Evolutionary conservation across 2,113 vertebrate species (phyloP).

Genomic region (Mormyrus iriodes): DNA sequence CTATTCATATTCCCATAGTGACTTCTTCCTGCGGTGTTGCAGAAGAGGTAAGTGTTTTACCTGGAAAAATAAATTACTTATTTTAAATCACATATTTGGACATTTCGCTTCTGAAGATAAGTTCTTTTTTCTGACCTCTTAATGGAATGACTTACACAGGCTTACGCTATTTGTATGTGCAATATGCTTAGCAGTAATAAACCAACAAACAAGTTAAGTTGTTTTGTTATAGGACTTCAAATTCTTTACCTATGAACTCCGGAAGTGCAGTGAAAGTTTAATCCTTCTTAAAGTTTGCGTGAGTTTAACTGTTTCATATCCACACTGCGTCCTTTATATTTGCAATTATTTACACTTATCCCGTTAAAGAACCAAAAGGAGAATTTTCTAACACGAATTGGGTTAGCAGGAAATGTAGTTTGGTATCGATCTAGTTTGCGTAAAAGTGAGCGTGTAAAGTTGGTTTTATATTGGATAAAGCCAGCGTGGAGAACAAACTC

Average conservation of each 20-base stretch:
- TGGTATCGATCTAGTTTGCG: background rate
- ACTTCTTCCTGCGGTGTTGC: background rate
- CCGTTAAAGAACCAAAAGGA: background rate
- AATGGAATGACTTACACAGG: background rate
- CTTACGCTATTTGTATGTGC: background rate
- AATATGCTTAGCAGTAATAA: background rate
- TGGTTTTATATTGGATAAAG: too few species aligned
- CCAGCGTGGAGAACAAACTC: too few species aligned
- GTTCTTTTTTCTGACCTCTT: background rate
- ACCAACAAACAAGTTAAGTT: background rate
- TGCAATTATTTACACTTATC: background rate
- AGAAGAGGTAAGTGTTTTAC: background rate
- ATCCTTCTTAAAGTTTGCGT: background rate
- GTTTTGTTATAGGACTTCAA: background rate
- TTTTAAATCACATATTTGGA: background rate
- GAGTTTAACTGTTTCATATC: background rate
- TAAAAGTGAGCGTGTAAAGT: too few species aligned
- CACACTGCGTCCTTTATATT: background rate
- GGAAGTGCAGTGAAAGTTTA: background rate
- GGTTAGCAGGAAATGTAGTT: background rate
- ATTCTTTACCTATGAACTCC: background rate
- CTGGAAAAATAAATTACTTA: background rate
- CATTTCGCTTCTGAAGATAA: background rate
- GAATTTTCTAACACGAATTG: background rate
- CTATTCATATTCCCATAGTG: background rate